Conservation (phyloP, 2,113 vertebrate species). For the Catharus bicknelli region DNA sequence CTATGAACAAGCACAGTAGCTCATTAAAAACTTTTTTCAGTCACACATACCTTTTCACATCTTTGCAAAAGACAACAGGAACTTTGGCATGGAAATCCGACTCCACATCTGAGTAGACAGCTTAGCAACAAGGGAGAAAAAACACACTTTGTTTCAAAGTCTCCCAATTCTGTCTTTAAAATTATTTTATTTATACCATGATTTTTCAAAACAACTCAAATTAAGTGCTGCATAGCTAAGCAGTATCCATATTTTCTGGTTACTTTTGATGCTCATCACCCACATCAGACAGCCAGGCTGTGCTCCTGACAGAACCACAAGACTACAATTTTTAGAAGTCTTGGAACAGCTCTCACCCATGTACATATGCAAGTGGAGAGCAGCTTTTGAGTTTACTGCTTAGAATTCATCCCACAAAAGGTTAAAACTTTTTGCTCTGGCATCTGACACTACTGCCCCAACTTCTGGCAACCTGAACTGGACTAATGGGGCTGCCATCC, state of each 20-base stretch:
- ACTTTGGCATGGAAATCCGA: constrained; percentile 99
- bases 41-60: constrained; percentile 83
- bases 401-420: background rate
- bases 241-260: background rate
- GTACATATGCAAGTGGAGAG: background rate
- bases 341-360: background rate
- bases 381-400: background rate
- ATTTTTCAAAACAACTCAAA: background rate
- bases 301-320: background rate
- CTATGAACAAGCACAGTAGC: background rate
- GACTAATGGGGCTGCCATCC: background rate
- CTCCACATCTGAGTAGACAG: constrained; percentile 89
- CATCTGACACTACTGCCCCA: background rate
- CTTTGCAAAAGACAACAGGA: constrained; percentile 94
- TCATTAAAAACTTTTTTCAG: background rate
- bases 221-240: background rate
- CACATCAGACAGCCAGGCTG: background rate
- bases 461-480: background rate
- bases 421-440: background rate
- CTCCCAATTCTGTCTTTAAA: background rate
- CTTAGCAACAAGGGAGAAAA: constrained; percentile 66
- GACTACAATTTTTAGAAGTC: background rate
- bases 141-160: background rate
- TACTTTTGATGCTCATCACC: background rate
- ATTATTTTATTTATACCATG: background rate